Conservation (phyloP, 2,113 vertebrate species). For the Ursus arctos region DNA sequence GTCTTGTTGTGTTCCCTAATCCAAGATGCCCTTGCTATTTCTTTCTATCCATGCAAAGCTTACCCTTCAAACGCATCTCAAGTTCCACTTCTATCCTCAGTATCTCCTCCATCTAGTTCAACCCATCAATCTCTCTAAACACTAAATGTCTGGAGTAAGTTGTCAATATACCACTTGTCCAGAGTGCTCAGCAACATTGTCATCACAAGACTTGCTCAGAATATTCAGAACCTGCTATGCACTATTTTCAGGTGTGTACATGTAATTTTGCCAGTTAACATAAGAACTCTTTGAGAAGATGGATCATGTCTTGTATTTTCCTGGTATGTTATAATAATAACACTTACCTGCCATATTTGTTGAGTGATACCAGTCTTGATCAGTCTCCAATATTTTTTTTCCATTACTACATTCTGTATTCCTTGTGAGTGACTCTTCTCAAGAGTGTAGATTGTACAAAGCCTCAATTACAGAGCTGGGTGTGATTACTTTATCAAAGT, state of each 20-base stretch:
- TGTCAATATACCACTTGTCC: background rate
- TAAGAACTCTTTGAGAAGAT: background rate
- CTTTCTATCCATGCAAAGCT: background rate
- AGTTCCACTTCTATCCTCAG: background rate
- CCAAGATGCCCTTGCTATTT: background rate
- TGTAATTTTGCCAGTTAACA: background rate
- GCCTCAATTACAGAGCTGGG: background rate
- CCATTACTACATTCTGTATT: background rate
- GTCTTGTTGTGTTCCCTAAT: background rate
- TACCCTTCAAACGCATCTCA: background rate
- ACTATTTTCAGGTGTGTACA: background rate
- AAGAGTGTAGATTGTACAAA: background rate
- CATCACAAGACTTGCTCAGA: background rate
- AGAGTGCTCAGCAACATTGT: background rate
- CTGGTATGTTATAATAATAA: background rate
- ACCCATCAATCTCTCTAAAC: background rate
- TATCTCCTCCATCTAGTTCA: background rate
- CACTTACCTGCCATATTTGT: background rate
- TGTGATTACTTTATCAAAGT: conserved; percentile 15
- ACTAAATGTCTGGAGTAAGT: background rate
- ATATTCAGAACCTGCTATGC: background rate
- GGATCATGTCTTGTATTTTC: background rate
- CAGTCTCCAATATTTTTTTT: background rate
- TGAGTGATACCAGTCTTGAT: background rate
- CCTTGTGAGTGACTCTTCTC: background rate